phyloP scores from a whole-genome alignment of 2,888 invertebrate species.

The Scaptomyza cyrtandrae region DNA sequence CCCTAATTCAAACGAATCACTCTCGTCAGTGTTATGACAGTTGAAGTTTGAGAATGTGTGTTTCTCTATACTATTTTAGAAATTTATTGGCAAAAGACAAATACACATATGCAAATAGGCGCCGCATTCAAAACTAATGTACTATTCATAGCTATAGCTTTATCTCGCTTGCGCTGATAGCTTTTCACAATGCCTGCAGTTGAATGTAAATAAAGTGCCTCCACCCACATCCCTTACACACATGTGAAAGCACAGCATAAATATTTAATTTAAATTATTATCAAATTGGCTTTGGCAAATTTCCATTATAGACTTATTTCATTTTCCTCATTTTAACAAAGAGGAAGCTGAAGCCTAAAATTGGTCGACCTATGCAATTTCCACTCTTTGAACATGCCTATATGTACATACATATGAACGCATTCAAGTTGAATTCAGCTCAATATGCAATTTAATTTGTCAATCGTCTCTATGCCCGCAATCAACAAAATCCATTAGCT shows the following conservation, averaged over 20 bases:
- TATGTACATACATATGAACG: too few relatives aligned
- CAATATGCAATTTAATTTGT: conserved; percentile 80
- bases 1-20: too few relatives aligned
- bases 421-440: conserved; percentile 38
- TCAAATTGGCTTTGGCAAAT: conserved; percentile 78
- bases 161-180: conserved; percentile 19
- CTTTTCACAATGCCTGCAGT: conserved; percentile 51
- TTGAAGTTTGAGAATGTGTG: too few relatives aligned
- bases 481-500: conserved; percentile 71
- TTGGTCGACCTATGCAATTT: conserved; percentile 52
- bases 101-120: conserved; percentile 76
- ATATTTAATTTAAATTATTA: conserved; percentile 80
- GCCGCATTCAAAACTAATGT: conserved; percentile 73
- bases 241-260: conserved; percentile 60
- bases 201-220: conserved; percentile 50
- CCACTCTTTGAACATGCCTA: conserved; percentile 7
- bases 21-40: too few relatives aligned
- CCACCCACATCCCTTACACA: neutral
- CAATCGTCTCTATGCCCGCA: conserved; percentile 67
- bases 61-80: too few relatives aligned
- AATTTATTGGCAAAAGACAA: conserved; percentile 69
- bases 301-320: conserved; percentile 79
- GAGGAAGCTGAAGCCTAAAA: conserved; percentile 41
- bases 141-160: conserved; percentile 49
- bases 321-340: conserved; percentile 41